Evolutionary conservation across 2,888 invertebrate genomes (phyloP).

Genomic region (Nesidiocoris tenuis): DNA sequence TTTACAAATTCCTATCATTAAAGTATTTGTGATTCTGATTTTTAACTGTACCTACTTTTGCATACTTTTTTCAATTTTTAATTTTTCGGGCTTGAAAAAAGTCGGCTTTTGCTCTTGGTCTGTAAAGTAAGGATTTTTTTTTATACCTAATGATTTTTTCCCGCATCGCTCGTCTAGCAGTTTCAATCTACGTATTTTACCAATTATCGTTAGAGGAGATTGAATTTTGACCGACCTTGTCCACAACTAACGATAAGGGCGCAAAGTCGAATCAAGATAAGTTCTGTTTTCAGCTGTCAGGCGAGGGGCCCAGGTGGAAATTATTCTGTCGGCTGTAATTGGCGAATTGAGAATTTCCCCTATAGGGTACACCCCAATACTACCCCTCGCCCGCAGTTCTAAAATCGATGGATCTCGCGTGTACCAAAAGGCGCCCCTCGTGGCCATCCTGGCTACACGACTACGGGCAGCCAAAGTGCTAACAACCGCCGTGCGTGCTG

Average conservation of each 20-base stretch:
- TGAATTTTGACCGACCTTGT: background rate
- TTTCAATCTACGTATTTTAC: background rate
- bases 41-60: too few relatives aligned
- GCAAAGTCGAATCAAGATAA: background rate
- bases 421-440: background rate
- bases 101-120: too few relatives aligned
- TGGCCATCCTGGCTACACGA: background rate
- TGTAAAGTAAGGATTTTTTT: too few relatives aligned
- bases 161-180: too few relatives aligned
- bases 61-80: too few relatives aligned
- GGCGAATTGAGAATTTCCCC: background rate
- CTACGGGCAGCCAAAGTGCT: too few relatives aligned
- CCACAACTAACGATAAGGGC: background rate
- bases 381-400: background rate
- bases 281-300: background rate
- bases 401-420: background rate
- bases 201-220: background rate
- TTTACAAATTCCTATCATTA: too few relatives aligned
- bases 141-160: too few relatives aligned
- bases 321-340: background rate
- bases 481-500: too few relatives aligned
- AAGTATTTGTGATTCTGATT: too few relatives aligned
- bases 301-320: background rate
- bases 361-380: background rate
- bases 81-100: too few relatives aligned